phyloP scores from a whole-genome alignment of 1,140 invertebrate species.

The Nephotettix cincticeps region DNA sequence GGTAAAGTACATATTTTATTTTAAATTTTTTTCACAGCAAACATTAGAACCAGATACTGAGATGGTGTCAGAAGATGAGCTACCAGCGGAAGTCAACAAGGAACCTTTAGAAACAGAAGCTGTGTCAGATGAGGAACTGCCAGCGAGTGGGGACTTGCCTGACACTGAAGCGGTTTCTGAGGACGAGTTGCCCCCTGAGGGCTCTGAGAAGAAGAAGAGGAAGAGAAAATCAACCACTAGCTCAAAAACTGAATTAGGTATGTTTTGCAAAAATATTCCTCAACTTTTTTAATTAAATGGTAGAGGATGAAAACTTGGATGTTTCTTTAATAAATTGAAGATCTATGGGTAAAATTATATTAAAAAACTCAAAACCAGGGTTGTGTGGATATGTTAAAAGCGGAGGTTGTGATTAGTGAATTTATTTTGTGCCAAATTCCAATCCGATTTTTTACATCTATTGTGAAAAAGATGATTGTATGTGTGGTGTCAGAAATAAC shows the following conservation, averaged over 20 bases:
- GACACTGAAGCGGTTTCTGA: conserved; percentile 82
- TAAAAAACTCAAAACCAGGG: too few species aligned
- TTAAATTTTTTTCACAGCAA: conserved; percentile 38
- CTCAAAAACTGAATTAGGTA: conserved; percentile 44
- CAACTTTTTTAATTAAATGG: too few species aligned
- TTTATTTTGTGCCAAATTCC: too few species aligned
- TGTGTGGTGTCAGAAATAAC: too few species aligned
- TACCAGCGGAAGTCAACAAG: conserved; percentile 52
- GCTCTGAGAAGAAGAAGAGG: conserved; percentile 49
- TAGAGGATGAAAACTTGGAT: too few species aligned
- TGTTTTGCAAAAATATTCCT: too few species aligned
- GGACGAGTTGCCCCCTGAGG: conserved; percentile 69
- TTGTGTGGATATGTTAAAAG: too few species aligned
- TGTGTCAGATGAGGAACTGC: conserved; percentile 73
- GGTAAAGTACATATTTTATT: background rate
- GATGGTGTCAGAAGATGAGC: conserved; percentile 67
- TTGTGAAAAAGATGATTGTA: too few species aligned
- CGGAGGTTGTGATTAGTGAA: too few species aligned
- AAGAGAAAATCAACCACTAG: conserved; percentile 40
- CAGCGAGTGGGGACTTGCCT: conserved; percentile 65
- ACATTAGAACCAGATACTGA: conserved; percentile 62
- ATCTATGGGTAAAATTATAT: too few species aligned
- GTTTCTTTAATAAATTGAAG: too few species aligned
- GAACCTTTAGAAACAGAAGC: conserved; percentile 61
- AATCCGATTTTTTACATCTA: too few species aligned